Percentiles rank a stretch among this genome's conserved stretches.
These are phyloP conservation scores for Oryctolagus cuniculus DNA, from an alignment of 2,113 vertebrate genomes.

Conservation along the genomic window DNA sequence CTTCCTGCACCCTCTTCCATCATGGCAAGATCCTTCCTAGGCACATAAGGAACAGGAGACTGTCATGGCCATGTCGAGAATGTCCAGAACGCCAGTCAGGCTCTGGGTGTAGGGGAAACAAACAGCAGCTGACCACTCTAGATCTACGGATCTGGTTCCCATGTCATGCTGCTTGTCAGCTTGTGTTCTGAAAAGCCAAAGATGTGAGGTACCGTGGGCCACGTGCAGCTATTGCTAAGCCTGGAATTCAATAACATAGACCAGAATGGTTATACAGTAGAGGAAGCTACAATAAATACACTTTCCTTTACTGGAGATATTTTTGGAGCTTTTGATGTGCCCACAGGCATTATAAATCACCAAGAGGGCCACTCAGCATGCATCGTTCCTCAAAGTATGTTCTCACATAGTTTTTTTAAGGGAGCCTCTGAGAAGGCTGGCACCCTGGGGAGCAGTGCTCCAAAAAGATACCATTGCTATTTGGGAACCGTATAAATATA, in stretches of 20 bases:
- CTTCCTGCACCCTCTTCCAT: not conserved
- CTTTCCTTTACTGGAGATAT: not conserved
- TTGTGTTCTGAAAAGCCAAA: not conserved
- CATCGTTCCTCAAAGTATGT: not conserved
- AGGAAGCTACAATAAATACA: not conserved
- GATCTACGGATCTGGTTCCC: not conserved
- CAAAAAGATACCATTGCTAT: not conserved
- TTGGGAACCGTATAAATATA: conserved; percentile 29
- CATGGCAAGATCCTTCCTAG: not conserved
- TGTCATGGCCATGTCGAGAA: not conserved
- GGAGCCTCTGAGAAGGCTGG: not conserved
- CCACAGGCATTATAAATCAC: not conserved
- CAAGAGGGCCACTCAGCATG: not conserved
- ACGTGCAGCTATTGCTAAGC: not conserved
- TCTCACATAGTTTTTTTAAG: not conserved
- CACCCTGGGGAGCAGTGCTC: not conserved
- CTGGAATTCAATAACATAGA: not conserved
- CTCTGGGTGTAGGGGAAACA: not conserved
- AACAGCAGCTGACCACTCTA: not conserved
- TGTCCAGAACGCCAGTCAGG: not conserved
- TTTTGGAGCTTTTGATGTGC: not conserved
- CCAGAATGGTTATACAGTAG: not conserved
- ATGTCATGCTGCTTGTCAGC: not conserved
- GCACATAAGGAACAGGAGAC: not conserved
- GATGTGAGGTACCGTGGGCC: not conserved